Conservation (phyloP, 1,140 invertebrate species). For the Cryptotermes secundus region DNA sequence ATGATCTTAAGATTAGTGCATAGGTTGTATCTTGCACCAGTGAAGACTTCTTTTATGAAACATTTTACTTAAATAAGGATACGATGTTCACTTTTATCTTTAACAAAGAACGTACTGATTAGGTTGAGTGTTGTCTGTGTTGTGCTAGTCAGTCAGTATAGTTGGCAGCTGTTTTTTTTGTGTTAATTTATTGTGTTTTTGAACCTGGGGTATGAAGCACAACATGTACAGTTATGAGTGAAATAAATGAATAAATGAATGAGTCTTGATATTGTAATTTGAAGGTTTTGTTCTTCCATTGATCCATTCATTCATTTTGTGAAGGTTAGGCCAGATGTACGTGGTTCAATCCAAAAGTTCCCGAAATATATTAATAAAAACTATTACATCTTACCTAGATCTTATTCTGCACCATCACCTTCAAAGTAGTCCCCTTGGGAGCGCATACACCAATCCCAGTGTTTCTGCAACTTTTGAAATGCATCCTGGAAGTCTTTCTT, state of each 20-base stretch:
- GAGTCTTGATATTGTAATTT: too few species aligned
- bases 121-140: background rate
- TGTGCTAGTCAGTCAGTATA: constrained; percentile 15
- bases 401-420: too few species aligned
- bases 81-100: background rate
- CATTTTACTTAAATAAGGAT: constrained; percentile 5
- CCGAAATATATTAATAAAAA: too few species aligned
- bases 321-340: too few species aligned
- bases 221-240: constrained; percentile 16
- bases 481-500: too few species aligned
- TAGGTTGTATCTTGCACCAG: background rate
- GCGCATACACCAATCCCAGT: too few species aligned
- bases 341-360: too few species aligned
- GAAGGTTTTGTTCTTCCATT: too few species aligned
- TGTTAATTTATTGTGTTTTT: constrained; percentile 18
- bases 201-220: background rate
- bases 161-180: background rate
- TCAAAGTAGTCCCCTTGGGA: too few species aligned
- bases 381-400: too few species aligned
- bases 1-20: background rate
- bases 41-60: background rate
- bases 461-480: too few species aligned
- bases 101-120: background rate
- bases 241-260: background rate
- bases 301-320: too few species aligned